Evolutionary conservation across 2,113 vertebrate species (phyloP).

Genomic region (Chiloscyllium plagiosum): DNA sequence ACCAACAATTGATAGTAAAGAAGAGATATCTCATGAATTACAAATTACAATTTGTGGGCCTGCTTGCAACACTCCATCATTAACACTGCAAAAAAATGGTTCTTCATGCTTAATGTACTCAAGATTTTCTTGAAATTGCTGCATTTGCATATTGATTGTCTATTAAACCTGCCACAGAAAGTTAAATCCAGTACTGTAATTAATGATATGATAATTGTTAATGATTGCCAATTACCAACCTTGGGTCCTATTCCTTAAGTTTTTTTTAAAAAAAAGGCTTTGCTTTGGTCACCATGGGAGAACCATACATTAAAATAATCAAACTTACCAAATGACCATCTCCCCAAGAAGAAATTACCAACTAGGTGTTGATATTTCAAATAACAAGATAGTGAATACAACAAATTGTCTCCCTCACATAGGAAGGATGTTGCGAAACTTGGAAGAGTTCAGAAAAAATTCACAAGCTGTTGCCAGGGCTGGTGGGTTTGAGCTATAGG

Average conservation of each 20-base stretch:
- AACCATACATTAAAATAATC: no score
- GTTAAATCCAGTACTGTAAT: background rate
- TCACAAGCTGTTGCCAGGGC: no score
- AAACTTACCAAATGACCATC: no score
- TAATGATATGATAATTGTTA: background rate
- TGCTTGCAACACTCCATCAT: background rate
- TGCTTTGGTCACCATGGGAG: no score
- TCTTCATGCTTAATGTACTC: background rate
- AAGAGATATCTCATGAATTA: background rate
- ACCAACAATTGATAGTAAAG: background rate
- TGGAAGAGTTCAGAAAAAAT: no score
- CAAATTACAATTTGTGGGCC: background rate
- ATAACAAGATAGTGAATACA: no score
- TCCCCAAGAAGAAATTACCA: no score
- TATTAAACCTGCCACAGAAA: background rate
- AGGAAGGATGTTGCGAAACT: no score
- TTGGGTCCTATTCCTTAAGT: background rate
- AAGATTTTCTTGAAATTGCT: background rate
- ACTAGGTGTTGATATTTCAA: no score
- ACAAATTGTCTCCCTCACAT: no score
- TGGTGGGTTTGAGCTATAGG: no score
- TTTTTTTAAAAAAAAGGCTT: background rate
- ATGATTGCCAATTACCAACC: background rate
- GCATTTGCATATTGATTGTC: background rate
- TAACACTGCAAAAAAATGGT: background rate